Base-by-base conservation (phyloP, 2,797 vertebrate genomes). In the Pampus argenteus region DNA sequence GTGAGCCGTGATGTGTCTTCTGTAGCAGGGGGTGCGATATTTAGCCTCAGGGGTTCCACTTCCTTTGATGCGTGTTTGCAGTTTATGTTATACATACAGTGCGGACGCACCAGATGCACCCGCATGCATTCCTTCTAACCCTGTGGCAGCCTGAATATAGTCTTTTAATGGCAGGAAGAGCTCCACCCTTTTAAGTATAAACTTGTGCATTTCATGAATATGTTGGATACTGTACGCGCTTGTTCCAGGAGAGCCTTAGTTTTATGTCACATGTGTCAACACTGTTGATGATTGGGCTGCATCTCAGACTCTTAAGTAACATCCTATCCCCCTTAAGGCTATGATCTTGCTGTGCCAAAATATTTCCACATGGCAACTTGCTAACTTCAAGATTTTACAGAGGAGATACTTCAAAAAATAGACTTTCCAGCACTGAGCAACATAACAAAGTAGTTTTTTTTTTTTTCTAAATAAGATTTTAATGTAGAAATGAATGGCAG, bases 71-170 rank as follows among this genome's bases (percentile, higher is more conserved):
- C 68, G 56, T 89, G 76, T 88, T 86, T 86, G 67, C 71, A 74
- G 71, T 86, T 78, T 83, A 79, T 81, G 79, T 86, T 79, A 40
- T 72, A 60, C 71, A 81, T 84, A 66, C 74, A 81, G 73, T 70
- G 63, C 50, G 65, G 79, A 87, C 42, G 55, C 66, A 66, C 61
- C 62, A 71, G 78, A 79, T 62, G 22, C 73, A 82, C 74, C 86
- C 89, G 70, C 79, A 83, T 44, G 51, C 84, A 90, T 90, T 91
- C 87, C 79, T 82, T 54, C 79, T 26, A 70, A 74, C 78, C 70
- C 69, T 48, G 76, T 34, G 31, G 75, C 72, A 50, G 45, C 61
- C 76, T 89, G 82, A 89, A 81, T 87, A 79, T 81, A 80, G 88
- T 84, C 56, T 72, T 86, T 88, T 86, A 87, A 88, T 76, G 49